These are phyloP conservation scores for Pseudomyrmex dendroicus DNA, from an alignment of 1,140 invertebrate species.

Conservation along the genomic window DNA sequence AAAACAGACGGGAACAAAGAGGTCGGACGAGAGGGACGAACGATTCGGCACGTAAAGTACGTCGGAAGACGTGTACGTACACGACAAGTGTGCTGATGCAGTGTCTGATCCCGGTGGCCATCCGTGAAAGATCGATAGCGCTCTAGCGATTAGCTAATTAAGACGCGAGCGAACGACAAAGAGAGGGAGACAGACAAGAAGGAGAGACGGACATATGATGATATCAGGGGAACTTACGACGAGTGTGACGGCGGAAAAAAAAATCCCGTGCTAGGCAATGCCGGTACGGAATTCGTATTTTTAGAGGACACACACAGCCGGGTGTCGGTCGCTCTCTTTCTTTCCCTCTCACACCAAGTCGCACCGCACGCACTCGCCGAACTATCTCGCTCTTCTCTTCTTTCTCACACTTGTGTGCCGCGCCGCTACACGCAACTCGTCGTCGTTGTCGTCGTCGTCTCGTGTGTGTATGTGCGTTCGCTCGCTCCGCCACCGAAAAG, in stretches of 20 bases:
- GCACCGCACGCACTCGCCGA: not conserved
- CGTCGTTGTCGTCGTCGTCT: constrained; percentile 32
- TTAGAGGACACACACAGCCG: constrained; percentile 80
- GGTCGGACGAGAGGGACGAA: not conserved
- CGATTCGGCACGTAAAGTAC: not conserved
- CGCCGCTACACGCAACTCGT: constrained; percentile 7
- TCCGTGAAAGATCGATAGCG: constrained; percentile 39
- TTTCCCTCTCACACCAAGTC: constrained; percentile 1
- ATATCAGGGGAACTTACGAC: constrained; percentile 67
- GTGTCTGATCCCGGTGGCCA: constrained; percentile 7
- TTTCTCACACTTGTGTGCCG: no score
- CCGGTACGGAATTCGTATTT: constrained; percentile 81
- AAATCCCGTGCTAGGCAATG: constrained; percentile 69
- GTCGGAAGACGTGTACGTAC: no score
- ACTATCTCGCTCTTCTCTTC: no score
- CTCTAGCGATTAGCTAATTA: constrained; percentile 47
- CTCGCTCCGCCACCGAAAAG: no score
- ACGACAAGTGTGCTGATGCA: not conserved
- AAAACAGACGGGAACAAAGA: not conserved
- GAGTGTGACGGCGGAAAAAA: constrained; percentile 50
- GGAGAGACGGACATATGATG: not conserved
- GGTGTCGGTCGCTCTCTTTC: constrained; percentile 42
- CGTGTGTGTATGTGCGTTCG: no score
- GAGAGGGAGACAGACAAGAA: not conserved
- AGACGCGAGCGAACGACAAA: constrained; percentile 25